Base-by-base conservation (phyloP, 2,113 vertebrate species). In the Psilopogon haemacephalus region DNA sequence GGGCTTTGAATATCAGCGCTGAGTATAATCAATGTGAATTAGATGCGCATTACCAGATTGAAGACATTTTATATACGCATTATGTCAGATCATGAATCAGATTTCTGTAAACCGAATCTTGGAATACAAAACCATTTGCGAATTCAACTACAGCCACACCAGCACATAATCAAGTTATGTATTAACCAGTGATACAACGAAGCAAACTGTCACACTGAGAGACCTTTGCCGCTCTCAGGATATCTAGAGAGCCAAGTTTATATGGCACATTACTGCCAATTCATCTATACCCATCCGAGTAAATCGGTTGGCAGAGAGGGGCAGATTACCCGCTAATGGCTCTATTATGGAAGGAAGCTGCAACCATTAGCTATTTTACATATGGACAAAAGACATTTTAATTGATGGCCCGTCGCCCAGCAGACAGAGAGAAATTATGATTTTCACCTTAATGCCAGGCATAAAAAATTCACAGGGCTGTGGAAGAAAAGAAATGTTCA, bases 41-140 rank as follows among this genome's bases (percentile, higher is more conserved):
- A 95, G 91, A 95, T 85, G 77, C 92, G 96, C 94, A 90, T 95
- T 97, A 96, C 74, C 84, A 97, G 96, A 97, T 20, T 94, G 95
- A 97, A 97, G 73, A 90, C 84, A 87, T 97, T 97, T 97, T 96
- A 95, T 97, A 89, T 90, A 56, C 96, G 88, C 82, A 83, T 97
- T 95, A 94, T 96, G 84, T 95, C 78, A 83, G 88, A 86, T 92
- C 81, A 88, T 94, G 92, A 97, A 97, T 96, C 90, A 96, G 82
- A 86, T 89, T 96, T 96, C 62, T 89, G 63, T 96, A 97, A 93
- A 95, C 97, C 94, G 71, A 84, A 95, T 92, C 42, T 62, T 88
- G 80, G 88, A 87, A 89, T 93, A 84, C 28, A 90, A 91, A 95
- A 65, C 59, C 32, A 58, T 46, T 94, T 30, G 27, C 73, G 92